A percentile compares a stretch with the other conserved stretches of the same genome.
Conservation (phyloP, 2,113 vertebrate genomes). For the Leucoraja erinaceus region DNA sequence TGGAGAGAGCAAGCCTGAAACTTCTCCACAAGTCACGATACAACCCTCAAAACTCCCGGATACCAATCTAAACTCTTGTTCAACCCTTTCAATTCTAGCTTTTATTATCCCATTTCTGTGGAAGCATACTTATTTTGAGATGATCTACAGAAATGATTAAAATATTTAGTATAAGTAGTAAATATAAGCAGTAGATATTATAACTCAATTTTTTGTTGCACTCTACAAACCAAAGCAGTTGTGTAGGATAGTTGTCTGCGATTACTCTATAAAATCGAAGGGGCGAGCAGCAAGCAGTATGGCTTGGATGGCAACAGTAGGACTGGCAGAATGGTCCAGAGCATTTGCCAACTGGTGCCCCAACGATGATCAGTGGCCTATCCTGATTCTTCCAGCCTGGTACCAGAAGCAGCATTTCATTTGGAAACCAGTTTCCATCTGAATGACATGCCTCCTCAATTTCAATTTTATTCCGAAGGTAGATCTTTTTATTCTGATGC, state of each 20-base stretch:
- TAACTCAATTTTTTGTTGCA: neutral
- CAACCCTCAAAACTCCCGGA: neutral
- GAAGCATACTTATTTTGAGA: neutral
- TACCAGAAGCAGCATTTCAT: too few relatives aligned
- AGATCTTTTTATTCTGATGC: too few relatives aligned
- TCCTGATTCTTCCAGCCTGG: too few relatives aligned
- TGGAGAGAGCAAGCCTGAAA: neutral
- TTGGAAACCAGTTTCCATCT: too few relatives aligned
- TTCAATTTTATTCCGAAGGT: too few relatives aligned
- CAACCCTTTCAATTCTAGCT: neutral
- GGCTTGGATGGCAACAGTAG: neutral
- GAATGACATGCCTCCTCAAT: too few relatives aligned
- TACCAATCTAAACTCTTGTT: neutral
- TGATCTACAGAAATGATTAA: neutral
- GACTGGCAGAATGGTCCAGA: neutral
- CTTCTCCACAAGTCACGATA: slow-evolving; percentile 15
- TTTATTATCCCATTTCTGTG: neutral
- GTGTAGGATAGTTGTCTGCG: neutral
- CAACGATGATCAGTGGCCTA: too few relatives aligned
- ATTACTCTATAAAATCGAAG: neutral
- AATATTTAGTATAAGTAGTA: neutral
- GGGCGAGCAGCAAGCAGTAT: neutral
- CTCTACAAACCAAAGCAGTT: neutral
- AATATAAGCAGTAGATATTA: neutral
- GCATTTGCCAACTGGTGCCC: too few relatives aligned